Evolutionary conservation across 2,113 vertebrate genomes (phyloP).

Genomic region (Megaleporinus macrocephalus): DNA sequence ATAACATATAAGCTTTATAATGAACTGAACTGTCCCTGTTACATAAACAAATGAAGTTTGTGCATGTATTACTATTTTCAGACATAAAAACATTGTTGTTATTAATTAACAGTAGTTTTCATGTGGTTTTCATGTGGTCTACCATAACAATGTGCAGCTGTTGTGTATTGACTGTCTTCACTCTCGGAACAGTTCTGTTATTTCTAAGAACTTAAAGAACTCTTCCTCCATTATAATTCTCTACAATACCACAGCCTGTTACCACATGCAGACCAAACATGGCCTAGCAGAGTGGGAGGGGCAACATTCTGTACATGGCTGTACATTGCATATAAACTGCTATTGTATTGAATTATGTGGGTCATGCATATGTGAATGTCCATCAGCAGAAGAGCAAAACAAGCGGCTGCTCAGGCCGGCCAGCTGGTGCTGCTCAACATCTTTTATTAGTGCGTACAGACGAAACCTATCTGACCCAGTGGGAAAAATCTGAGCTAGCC

Average conservation of each 20-base stretch:
- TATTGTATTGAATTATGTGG: not conserved
- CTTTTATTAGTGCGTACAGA: not conserved
- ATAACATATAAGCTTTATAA: too few species aligned
- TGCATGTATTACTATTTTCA: too few species aligned
- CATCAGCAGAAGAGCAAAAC: not conserved
- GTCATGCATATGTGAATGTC: not conserved
- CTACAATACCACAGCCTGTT: not conserved
- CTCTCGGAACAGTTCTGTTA: not conserved
- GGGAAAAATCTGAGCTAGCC: not conserved
- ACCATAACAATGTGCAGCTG: too few species aligned
- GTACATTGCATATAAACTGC: not conserved
- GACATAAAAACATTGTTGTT: too few species aligned
- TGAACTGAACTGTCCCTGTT: too few species aligned
- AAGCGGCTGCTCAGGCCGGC: not conserved
- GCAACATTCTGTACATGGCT: not conserved
- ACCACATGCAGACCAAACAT: not conserved
- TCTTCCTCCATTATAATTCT: not conserved
- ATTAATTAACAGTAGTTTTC: too few species aligned
- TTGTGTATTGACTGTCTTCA: not conserved
- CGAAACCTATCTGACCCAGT: not conserved
- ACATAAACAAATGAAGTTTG: too few species aligned
- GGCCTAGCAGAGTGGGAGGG: not conserved
- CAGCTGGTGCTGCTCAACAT: not conserved
- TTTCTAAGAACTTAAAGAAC: not conserved
- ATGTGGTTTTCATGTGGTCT: too few species aligned